Conservation (phyloP, 2,113 vertebrate species). For the Setophaga kirtlandii region DNA sequence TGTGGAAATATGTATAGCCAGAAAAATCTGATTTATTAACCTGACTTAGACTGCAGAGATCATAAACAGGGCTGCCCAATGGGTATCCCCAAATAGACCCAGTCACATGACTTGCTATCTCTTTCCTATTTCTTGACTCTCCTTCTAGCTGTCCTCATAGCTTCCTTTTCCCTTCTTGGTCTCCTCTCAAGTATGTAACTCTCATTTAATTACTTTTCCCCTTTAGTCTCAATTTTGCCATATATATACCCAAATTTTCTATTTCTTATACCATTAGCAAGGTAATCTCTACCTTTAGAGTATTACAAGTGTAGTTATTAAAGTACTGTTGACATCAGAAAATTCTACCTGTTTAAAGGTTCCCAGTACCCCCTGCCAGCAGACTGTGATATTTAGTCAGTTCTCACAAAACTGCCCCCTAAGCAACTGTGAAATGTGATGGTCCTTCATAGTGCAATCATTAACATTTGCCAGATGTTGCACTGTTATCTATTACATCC, state of each 20-base stretch:
- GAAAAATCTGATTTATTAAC: background rate
- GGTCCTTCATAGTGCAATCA: background rate
- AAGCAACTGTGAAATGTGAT: background rate
- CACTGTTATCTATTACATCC: background rate
- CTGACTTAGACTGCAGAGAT: background rate
- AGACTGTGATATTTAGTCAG: background rate
- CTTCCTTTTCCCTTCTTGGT: background rate
- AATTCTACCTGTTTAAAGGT: background rate
- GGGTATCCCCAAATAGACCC: background rate
- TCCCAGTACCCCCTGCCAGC: background rate
- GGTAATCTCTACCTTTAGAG: background rate
- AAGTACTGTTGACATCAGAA: background rate
- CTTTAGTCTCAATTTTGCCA: background rate
- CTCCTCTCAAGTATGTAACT: background rate
- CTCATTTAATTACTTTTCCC: background rate
- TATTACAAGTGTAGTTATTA: background rate
- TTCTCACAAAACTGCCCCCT: background rate
- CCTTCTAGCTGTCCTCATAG: background rate
- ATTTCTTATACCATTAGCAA: background rate
- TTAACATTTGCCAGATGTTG: conserved; percentile 9
- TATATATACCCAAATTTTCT: background rate
- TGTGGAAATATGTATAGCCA: background rate
- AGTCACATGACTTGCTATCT: background rate
- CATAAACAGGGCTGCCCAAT: background rate
- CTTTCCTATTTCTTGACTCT: background rate